These are phyloP conservation scores for Ostrea denselamellosa DNA, from an alignment of 1,140 invertebrate species.

Conservation along the genomic window DNA sequence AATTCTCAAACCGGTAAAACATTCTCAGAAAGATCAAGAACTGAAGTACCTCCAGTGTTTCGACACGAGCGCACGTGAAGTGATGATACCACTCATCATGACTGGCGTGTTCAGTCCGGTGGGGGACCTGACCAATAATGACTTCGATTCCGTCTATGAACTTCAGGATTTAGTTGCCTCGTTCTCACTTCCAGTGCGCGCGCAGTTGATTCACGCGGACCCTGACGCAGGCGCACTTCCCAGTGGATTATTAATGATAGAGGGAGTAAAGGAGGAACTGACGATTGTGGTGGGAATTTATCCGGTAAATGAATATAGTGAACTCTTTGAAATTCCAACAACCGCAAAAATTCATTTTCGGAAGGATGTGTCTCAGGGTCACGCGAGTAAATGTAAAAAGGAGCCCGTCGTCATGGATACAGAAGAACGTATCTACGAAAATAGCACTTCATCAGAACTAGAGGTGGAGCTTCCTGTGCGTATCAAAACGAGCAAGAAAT, in stretches of 20 bases:
- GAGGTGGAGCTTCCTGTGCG: slow-evolving; percentile 66
- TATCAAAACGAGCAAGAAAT: slow-evolving; percentile 69
- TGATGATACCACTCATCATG: slow-evolving; percentile 75
- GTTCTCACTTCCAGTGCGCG: slow-evolving; percentile 71
- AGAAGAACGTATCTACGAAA: slow-evolving; percentile 48
- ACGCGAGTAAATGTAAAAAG: slow-evolving; percentile 50
- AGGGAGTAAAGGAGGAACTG: slow-evolving; percentile 66
- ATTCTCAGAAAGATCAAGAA: slow-evolving; percentile 69
- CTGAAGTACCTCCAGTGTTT: slow-evolving; percentile 75
- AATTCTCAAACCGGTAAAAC: slow-evolving; percentile 66
- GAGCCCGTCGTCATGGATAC: neutral
- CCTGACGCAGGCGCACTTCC: slow-evolving; percentile 56
- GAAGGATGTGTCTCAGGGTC: slow-evolving; percentile 63
- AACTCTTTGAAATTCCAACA: slow-evolving; percentile 67
- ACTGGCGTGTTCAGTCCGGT: slow-evolving; percentile 75
- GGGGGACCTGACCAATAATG: slow-evolving; percentile 65
- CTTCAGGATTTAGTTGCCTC: slow-evolving; percentile 73
- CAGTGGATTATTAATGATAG: slow-evolving; percentile 65
- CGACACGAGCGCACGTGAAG: slow-evolving; percentile 65
- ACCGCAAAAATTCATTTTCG: slow-evolving; percentile 64
- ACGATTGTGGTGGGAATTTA: slow-evolving; percentile 63
- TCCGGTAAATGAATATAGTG: slow-evolving; percentile 49
- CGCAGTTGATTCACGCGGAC: slow-evolving; percentile 68
- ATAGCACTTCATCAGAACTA: neutral
- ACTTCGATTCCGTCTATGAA: slow-evolving; percentile 74